These are phyloP conservation scores for Peromyscus polionotus DNA, from an alignment of 2,113 vertebrate species.

Conservation along the genomic window DNA sequence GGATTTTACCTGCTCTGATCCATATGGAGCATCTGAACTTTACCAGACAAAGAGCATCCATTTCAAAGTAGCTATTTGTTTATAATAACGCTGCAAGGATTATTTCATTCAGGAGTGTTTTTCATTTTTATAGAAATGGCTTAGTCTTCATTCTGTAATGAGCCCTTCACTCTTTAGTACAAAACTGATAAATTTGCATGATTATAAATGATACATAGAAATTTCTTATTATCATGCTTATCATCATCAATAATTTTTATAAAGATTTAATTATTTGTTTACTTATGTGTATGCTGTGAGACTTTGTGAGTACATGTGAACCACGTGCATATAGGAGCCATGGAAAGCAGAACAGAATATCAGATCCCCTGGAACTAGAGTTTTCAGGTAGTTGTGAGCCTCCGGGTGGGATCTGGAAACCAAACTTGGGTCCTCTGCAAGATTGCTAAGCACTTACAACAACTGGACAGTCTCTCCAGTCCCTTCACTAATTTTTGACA, in stretches of 20 bases:
- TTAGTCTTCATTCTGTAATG: neutral
- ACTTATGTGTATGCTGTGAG: neutral
- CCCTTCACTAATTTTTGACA: neutral
- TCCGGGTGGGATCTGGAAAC: too few relatives aligned
- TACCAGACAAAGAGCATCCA: neutral
- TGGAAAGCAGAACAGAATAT: neutral
- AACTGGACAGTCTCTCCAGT: neutral
- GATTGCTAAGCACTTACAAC: neutral
- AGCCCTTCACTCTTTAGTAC: neutral
- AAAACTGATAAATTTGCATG: neutral
- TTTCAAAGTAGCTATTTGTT: neutral
- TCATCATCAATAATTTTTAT: neutral
- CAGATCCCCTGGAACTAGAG: neutral
- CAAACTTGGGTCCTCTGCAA: neutral
- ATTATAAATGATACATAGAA: too few relatives aligned
- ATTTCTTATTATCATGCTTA: neutral
- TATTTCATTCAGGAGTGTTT: neutral
- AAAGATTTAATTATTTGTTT: neutral
- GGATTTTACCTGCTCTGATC: neutral
- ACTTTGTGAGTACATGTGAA: too few relatives aligned
- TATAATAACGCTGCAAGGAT: neutral
- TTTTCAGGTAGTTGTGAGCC: too few relatives aligned
- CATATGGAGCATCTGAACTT: neutral
- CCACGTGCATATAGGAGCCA: too few relatives aligned
- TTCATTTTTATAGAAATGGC: conserved; percentile 15